These are phyloP conservation scores for Chanos chanos DNA, from an alignment of 2,797 vertebrate genomes.

Conservation along the genomic window DNA sequence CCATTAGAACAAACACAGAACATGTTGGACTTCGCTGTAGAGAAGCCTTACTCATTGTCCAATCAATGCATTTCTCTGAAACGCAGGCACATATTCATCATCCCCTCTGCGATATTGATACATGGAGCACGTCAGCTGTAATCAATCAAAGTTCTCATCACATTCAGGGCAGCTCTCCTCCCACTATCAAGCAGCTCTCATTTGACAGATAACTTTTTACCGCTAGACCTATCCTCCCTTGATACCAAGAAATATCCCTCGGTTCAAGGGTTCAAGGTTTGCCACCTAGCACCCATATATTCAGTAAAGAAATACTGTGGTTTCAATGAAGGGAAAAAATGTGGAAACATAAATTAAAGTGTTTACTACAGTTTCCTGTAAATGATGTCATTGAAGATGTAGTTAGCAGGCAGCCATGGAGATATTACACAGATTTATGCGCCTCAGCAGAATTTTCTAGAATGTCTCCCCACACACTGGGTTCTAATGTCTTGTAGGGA, in stretches of 20 bases:
- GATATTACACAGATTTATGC: too few species aligned
- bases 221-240: background rate
- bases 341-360: too few species aligned
- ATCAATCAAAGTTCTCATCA: constrained; percentile 8
- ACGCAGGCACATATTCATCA: constrained; percentile 3
- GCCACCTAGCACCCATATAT: background rate
- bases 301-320: background rate
- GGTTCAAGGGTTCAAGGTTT: constrained; percentile 17
- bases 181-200: constrained; percentile 13
- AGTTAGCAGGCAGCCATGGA: too few species aligned
- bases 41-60: constrained; percentile 7
- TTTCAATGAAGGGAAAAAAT: too few species aligned
- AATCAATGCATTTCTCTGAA: constrained; percentile 16
- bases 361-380: too few species aligned
- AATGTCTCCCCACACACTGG: too few species aligned
- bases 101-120: background rate
- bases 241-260: constrained; percentile 4
- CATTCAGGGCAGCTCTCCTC: background rate
- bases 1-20: too few species aligned
- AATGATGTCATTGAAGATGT: too few species aligned
- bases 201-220: constrained; percentile 5
- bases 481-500: too few species aligned
- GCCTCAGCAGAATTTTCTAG: too few species aligned
- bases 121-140: background rate
- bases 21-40: constrained; percentile 2